Conservation (phyloP, 92 coral and sea anemone species). For the Palythoa grandiflora region DNA sequence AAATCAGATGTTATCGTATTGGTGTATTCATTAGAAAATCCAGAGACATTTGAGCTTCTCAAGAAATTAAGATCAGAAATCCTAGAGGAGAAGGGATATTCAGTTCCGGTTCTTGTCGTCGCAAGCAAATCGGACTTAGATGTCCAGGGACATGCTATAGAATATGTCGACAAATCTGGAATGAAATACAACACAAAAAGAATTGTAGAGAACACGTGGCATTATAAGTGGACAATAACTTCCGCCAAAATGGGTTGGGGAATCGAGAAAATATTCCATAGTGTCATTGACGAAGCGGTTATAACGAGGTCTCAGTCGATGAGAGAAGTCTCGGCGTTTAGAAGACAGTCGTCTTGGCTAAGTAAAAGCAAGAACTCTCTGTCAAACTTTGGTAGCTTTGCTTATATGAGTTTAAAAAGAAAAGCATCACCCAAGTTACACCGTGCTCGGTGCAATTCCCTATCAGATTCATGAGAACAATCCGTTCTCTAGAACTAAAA, state of each 20-base stretch:
- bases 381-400: slow-evolving; percentile 31
- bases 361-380: slow-evolving; percentile 57
- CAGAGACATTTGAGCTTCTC: slow-evolving; percentile 76
- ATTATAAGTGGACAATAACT: slow-evolving; percentile 75
- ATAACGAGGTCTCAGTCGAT: slow-evolving; percentile 40
- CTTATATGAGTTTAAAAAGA: slow-evolving; percentile 34
- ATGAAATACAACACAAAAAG: slow-evolving; percentile 65
- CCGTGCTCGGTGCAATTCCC: neutral
- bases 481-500: neutral
- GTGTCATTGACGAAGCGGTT: slow-evolving; percentile 70
- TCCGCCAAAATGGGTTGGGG: slow-evolving; percentile 88
- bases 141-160: slow-evolving; percentile 66
- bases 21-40: slow-evolving; percentile 84
- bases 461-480: neutral
- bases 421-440: slow-evolving; percentile 1
- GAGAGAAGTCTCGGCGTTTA: slow-evolving; percentile 37
- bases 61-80: slow-evolving; percentile 75
- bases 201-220: slow-evolving; percentile 79
- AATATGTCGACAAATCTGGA: slow-evolving; percentile 67
- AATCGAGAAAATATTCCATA: slow-evolving; percentile 74
- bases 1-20: slow-evolving; percentile 84
- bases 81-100: slow-evolving; percentile 71
- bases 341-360: slow-evolving; percentile 68
- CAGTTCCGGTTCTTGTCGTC: slow-evolving; percentile 80
- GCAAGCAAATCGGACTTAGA: slow-evolving; percentile 91